Conservation (phyloP, 2,113 vertebrate species). For the Neolamprologus devosi region DNA sequence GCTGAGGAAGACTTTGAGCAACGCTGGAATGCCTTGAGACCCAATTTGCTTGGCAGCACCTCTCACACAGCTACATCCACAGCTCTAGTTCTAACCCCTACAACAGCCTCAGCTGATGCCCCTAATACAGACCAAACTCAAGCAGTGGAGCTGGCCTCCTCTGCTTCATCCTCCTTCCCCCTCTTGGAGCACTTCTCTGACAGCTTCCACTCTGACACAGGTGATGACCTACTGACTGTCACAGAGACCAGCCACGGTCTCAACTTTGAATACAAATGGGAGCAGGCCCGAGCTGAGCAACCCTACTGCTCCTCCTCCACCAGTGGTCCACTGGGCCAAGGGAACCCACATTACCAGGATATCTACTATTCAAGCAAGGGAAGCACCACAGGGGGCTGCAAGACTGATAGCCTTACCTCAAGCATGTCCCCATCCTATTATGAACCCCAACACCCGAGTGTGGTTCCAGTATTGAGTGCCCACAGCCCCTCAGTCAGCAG, state of each 20-base stretch:
- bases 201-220: constrained; percentile 81
- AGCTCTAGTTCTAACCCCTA: constrained; percentile 39
- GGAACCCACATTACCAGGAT: constrained; percentile 78
- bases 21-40: constrained; percentile 91
- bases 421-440: constrained; percentile 81
- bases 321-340: constrained; percentile 74
- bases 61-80: constrained; percentile 51
- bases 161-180: constrained; percentile 84
- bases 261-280: constrained; percentile 98
- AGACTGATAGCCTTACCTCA: constrained; percentile 67
- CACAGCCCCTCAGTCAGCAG: constrained; percentile 92
- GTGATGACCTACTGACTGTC: constrained; percentile 90
- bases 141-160: constrained; percentile 69
- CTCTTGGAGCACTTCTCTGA: constrained; percentile 90
- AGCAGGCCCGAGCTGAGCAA: constrained; percentile 77
- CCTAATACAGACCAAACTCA: constrained; percentile 37
- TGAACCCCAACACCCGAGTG: constrained; percentile 76
- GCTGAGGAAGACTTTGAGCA: constrained; percentile 89
- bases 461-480: constrained; percentile 90
- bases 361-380: constrained; percentile 76
- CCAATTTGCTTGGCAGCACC: constrained; percentile 67
- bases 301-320: constrained; percentile 72
- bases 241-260: constrained; percentile 94
- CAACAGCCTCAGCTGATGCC: not conserved
- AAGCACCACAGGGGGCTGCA: constrained; percentile 46